These are phyloP conservation scores for Diaperis boleti DNA, from an alignment of 2,888 invertebrate genomes.

Conservation along the genomic window DNA sequence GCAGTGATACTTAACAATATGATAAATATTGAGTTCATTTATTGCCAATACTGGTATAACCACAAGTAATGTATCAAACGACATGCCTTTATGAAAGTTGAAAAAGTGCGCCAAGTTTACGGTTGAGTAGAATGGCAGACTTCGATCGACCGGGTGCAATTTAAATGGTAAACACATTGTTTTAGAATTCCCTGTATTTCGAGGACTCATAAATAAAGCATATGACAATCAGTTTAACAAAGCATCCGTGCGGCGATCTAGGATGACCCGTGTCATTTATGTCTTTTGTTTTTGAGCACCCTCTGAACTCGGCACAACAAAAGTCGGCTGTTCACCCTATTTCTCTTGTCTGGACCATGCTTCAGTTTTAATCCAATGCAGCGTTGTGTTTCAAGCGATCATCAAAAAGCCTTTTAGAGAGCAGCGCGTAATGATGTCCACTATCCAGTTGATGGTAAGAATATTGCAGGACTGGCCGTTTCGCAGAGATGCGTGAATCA, in stretches of 20 bases:
- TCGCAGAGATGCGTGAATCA: conserved; percentile 53
- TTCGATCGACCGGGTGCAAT: conserved; percentile 25
- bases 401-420: conserved; percentile 41
- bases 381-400: conserved; percentile 38
- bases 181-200: conserved; percentile 50
- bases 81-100: not conserved
- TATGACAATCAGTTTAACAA: conserved; percentile 65
- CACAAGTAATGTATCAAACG: not conserved
- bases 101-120: conserved; percentile 13
- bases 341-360: conserved; percentile 52
- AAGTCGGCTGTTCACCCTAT: conserved; percentile 56
- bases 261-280: conserved; percentile 63
- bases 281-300: conserved; percentile 64
- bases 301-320: conserved; percentile 61
- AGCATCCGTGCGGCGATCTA: conserved; percentile 56
- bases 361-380: conserved; percentile 63
- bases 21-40: too few relatives aligned
- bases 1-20: too few relatives aligned
- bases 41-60: not conserved
- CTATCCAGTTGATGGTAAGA: conserved; percentile 38
- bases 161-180: conserved; percentile 43
- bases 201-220: conserved; percentile 64
- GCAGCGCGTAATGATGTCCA: conserved; percentile 39
- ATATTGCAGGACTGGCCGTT: conserved; percentile 38
- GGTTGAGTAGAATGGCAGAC: conserved; percentile 3